phyloP scores from a whole-genome alignment of 2,113 vertebrate genomes.

The Chamaea fasciata region DNA sequence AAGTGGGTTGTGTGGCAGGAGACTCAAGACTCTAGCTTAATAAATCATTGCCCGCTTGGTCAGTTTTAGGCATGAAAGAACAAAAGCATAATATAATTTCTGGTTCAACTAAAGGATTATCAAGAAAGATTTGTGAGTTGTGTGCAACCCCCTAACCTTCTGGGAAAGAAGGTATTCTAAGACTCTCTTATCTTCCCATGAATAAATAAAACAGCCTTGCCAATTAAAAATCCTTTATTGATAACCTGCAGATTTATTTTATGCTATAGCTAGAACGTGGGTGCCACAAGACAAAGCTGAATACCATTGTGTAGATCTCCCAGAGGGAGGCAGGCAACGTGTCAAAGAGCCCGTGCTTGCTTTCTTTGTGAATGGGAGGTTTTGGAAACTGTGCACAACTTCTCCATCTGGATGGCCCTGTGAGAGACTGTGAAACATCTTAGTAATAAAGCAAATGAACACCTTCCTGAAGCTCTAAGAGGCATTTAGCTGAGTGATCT shows the following conservation, averaged over 20 bases:
- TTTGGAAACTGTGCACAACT: not conserved
- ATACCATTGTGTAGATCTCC: not conserved
- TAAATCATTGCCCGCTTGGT: conserved; percentile 54
- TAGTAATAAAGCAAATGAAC: not conserved
- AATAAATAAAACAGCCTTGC: conserved; percentile 38
- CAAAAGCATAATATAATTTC: conserved; percentile 59
- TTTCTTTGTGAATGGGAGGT: not conserved
- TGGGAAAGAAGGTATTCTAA: conserved; percentile 37
- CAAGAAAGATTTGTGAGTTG: conserved; percentile 61
- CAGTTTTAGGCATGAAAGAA: conserved; percentile 61
- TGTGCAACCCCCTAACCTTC: conserved; percentile 29
- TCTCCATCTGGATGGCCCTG: not conserved
- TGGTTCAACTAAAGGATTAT: conserved; percentile 53
- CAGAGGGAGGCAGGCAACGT: not conserved
- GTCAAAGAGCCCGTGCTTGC: not conserved
- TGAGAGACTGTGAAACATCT: not conserved
- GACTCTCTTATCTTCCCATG: conserved; percentile 23
- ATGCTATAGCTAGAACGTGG: not conserved
- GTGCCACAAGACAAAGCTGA: not conserved
- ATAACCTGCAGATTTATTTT: conserved; percentile 49
- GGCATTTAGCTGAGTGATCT: not conserved
- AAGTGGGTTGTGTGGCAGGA: conserved; percentile 48
- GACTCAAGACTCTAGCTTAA: conserved; percentile 37
- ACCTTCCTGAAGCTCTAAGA: not conserved
- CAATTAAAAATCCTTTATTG: conserved; percentile 51